These are phyloP conservation scores for Brachionus rotundiformis DNA, from an alignment of 1,140 invertebrate species.

Conservation along the genomic window DNA sequence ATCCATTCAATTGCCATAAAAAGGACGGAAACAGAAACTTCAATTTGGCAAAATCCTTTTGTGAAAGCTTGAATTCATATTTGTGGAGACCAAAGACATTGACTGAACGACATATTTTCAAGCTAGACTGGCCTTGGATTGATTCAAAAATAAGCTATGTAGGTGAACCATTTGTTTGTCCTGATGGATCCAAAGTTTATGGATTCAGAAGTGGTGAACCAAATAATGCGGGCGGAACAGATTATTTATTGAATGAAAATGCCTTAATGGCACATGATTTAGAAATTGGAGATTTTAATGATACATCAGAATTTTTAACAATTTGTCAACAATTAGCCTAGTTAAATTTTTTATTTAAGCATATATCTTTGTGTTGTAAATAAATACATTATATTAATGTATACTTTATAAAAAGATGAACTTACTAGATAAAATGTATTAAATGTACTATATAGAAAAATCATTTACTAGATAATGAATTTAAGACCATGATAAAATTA, in stretches of 20 bases:
- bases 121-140: not conserved
- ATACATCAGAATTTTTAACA: not conserved
- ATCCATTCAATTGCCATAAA: not conserved
- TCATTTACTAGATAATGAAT: too few relatives aligned
- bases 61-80: not conserved
- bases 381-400: too few relatives aligned
- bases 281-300: not conserved
- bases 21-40: not conserved
- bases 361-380: too few relatives aligned
- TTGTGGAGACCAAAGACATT: not conserved
- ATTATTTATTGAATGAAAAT: not conserved
- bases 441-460: too few relatives aligned
- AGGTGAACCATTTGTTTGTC: not conserved
- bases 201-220: not conserved
- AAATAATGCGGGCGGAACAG: not conserved
- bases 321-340: not conserved
- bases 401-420: too few relatives aligned
- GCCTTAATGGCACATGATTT: not conserved
- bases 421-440: too few relatives aligned
- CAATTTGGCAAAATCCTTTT: not conserved
- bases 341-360: too few relatives aligned
- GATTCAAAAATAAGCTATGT: not conserved
- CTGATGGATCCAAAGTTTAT: slow-evolving; percentile 1
- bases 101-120: not conserved
- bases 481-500: too few relatives aligned